Base-by-base conservation (phyloP, 1,140 invertebrate species). In the Drosophila insularis region DNA sequence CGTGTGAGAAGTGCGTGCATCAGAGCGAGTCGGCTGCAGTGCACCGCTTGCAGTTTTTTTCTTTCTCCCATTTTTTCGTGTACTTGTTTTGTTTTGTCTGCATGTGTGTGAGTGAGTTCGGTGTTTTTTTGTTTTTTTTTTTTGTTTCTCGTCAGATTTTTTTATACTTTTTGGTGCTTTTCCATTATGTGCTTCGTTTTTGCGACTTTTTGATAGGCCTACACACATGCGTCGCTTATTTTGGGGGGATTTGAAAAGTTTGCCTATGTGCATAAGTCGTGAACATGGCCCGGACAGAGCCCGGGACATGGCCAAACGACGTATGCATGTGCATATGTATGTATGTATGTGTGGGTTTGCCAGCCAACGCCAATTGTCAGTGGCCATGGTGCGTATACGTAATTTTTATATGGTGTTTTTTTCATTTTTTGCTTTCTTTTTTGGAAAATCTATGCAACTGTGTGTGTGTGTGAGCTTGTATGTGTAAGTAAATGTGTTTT, bases 171-270 rank as follows among this genome's bases (percentile, higher is more conserved):
- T 82, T 81, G 81, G 77, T 55, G 77, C 70, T 89, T 74, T 78
- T 63, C 80, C 84, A 87, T 87, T 87, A 89, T 89, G 78, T 87
- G 84, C 69, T 72, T 69, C 63, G 84, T 78, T 72, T 71, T 78
- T 72, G 74, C 80, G 66, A 89, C 84, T 89, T 89, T 89, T 84
- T 89, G 84, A 89, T 89, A 89, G 84, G 84, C 84, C 84, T 89
- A 89, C 80, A 84, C 74, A 78, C 63, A 69, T 54, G 77, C 71
- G 78, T 69, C 77, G 78, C 73, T 64, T 80, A 87, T 81, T 81
- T 75, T 63, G 79, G 74, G 76, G 73, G 76, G 63, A 86, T 85
- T 81, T 89, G 85, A 76, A 85, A 90, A 90, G 67, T 71, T 81
- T 85, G 82, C 80, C 72, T 89, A 85, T 89, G 69, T 80, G 71